Conservation (phyloP, 2,113 vertebrate genomes). For the Cathartes aura region DNA sequence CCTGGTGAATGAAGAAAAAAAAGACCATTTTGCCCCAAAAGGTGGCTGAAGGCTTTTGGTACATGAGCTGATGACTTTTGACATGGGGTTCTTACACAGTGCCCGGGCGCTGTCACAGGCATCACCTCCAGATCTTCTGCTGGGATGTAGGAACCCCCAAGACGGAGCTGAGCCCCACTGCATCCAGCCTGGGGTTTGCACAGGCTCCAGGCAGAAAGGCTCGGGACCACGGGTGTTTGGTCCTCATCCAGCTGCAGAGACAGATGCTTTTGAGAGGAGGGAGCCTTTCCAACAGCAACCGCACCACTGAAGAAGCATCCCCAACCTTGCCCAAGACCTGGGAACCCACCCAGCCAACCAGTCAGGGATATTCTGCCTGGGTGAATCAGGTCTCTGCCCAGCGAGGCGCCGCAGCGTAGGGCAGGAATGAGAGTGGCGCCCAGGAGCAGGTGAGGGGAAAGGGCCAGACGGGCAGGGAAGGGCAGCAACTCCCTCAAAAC, state of each 20-base stretch:
- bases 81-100: not conserved
- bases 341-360: not conserved
- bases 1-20: not conserved
- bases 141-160: not conserved
- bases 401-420: fast-evolving
- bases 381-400: not conserved
- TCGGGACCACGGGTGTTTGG: fast-evolving
- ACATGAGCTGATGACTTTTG: fast-evolving
- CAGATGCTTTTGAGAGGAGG: not conserved
- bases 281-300: not conserved
- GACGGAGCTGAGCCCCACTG: not conserved
- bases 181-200: not conserved
- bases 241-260: not conserved
- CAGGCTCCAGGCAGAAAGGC: not conserved
- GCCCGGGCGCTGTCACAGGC: not conserved
- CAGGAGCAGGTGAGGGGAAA: not conserved
- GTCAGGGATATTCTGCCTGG: not conserved
- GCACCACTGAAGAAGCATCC: not conserved
- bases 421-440: not conserved
- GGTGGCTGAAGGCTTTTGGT: not conserved
- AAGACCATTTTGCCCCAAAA: not conserved
- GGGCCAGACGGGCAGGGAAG: not conserved
- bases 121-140: not conserved
- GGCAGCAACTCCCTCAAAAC: not conserved
- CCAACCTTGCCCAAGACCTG: not conserved